A percentile compares a stretch with the other conserved stretches of the same genome.
Evolutionary conservation across 2,797 vertebrate species (phyloP).

Genomic region (Cryptoblepharus egeriae): DNA sequence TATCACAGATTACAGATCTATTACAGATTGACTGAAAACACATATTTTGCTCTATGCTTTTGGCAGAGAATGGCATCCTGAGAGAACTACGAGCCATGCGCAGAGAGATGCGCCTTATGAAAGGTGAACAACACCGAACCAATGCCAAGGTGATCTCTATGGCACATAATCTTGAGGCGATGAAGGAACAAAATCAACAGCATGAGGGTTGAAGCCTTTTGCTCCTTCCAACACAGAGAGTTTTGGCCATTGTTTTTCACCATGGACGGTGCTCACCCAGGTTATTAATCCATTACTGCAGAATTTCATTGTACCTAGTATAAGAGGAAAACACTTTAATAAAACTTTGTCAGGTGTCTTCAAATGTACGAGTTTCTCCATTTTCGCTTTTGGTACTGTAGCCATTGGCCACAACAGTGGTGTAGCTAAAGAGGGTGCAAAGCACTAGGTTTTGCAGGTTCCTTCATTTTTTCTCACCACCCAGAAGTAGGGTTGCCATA

Average conservation of each 20-base stretch:
- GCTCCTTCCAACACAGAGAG: not conserved
- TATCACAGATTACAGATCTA: too few species aligned
- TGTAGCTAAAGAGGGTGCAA: too few species aligned
- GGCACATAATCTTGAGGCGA: not conserved
- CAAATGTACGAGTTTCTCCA: not conserved
- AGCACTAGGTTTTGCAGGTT: too few species aligned
- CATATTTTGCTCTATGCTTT: not conserved
- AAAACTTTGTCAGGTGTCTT: not conserved
- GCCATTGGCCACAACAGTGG: too few species aligned
- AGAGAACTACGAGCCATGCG: conserved; percentile 29
- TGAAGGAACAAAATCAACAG: conserved; percentile 12
- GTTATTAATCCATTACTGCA: conserved; percentile 8
- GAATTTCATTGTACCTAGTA: not conserved
- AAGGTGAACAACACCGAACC: conserved; percentile 23
- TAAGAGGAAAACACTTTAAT: not conserved
- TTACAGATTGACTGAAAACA: not conserved
- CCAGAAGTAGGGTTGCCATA: too few species aligned
- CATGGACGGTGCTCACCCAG: not conserved
- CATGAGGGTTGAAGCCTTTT: not conserved
- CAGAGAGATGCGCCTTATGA: conserved; percentile 38
- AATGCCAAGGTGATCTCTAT: conserved; percentile 16
- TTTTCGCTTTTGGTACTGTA: too few species aligned
- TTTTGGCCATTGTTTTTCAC: not conserved
- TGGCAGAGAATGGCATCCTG: conserved; percentile 32
- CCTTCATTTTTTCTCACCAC: too few species aligned